These are phyloP conservation scores for Platerodrilus igneus DNA, from an alignment of 2,888 invertebrate species.

Conservation along the genomic window DNA sequence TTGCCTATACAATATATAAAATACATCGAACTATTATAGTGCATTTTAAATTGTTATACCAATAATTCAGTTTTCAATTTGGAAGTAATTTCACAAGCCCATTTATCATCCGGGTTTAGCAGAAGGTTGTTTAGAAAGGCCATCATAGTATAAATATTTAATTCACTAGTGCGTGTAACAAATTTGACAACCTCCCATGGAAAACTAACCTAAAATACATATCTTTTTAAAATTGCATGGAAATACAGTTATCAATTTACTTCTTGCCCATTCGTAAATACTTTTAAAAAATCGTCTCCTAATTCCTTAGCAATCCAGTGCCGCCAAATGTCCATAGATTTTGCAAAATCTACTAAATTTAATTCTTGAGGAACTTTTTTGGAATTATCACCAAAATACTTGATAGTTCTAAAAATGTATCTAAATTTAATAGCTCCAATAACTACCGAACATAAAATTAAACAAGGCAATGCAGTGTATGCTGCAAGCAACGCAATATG, in stretches of 20 bases:
- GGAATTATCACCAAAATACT: constrained; percentile 44
- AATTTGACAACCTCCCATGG: constrained; percentile 57
- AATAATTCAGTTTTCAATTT: constrained; percentile 57
- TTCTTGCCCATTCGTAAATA: too few species aligned
- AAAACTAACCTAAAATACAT: constrained; percentile 49
- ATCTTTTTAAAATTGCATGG: too few species aligned
- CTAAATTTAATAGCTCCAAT: too few species aligned
- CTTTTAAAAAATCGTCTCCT: constrained; percentile 25
- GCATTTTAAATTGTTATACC: constrained; percentile 44
- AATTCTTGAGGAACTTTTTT: constrained; percentile 36
- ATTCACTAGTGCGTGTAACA: constrained; percentile 58
- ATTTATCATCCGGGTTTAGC: constrained; percentile 59
- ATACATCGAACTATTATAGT: constrained; percentile 1
- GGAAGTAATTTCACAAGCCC: constrained; percentile 59
- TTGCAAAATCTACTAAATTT: constrained; percentile 47
- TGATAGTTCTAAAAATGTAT: constrained; percentile 44
- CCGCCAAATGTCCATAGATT: constrained; percentile 66
- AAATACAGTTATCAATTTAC: too few species aligned
- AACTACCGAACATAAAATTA: too few species aligned
- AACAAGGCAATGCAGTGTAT: too few species aligned
- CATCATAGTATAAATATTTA: constrained; percentile 63
- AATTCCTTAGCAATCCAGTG: constrained; percentile 71
- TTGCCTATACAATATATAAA: too few species aligned
- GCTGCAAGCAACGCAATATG: too few species aligned
- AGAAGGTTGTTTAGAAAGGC: constrained; percentile 63